Evolutionary conservation across 1,140 invertebrate genomes (phyloP), one percentile per base, ranked within the genome.

Genomic region (Mactra quadrangularis): DNA sequence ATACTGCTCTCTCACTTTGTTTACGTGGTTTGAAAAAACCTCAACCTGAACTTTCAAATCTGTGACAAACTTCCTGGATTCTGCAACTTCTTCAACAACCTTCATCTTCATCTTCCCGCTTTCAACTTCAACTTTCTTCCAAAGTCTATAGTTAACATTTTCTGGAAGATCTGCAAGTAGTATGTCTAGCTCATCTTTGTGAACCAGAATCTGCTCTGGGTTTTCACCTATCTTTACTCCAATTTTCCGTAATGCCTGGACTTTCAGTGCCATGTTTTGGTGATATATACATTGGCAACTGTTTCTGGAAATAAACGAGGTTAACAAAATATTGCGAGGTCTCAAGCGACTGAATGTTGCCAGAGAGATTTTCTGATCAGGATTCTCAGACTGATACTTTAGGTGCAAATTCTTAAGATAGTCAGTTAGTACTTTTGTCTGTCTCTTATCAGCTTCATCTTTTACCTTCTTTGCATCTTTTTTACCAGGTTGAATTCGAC

Each of bases 261-360:
- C 78, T 29, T 68, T 71, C 15, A 68, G 25, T n/a, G 78, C 57
- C 78, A 81, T 81, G 53, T 81, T 62, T 41, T 81, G 78, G 45
- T 66, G 70, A 25, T 74, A 22, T 6, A 74, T 68, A 60, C 78
- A 81, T 22, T 70, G 66, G 62, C 78, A 81, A 4, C 64, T 68
- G 38, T 81, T 81, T 31, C 78, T 55, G 17, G 64, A 57, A 38
- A 81, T 81, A 47, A 81, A 84, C 3, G 55, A 60, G 1, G 64
- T 29, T 17, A 81, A 35, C n/a, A 71, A 41, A 38, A 81, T 60
- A 25, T 81, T 59, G 25, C 27, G 59, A 6, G 78, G 78, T 17
- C 68, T 11, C 15, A 82, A 55, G 13, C 55, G n/a, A 29, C n/a
- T n/a, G 50, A 82, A 82, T 0, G 64, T 55, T 71, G 78, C 13